These are phyloP conservation scores for Octonoba sinensis DNA, from an alignment of 2,888 invertebrate species.

Conservation along the genomic window DNA sequence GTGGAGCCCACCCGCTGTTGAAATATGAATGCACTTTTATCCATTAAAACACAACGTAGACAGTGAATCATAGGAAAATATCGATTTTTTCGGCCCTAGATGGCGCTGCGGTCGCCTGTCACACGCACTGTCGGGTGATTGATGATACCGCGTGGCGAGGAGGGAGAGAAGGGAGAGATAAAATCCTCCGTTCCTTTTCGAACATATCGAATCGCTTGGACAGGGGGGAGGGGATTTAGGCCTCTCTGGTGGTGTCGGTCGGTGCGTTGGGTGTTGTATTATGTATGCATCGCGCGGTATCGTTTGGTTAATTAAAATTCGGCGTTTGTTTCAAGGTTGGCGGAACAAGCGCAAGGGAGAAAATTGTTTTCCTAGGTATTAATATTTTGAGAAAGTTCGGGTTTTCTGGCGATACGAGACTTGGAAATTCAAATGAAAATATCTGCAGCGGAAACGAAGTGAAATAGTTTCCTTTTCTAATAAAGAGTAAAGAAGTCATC, in stretches of 20 bases:
- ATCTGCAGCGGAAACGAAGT: too few relatives aligned
- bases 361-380: slow-evolving; percentile 33
- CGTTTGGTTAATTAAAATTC: slow-evolving; percentile 56
- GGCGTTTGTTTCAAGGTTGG: slow-evolving; percentile 49
- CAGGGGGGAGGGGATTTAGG: slow-evolving; percentile 4
- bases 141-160: slow-evolving; percentile 22
- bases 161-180: slow-evolving; percentile 47
- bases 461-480: too few relatives aligned
- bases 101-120: slow-evolving; percentile 56
- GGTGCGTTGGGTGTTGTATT: too few relatives aligned
- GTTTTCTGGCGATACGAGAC: too few relatives aligned
- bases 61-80: slow-evolving; percentile 48
- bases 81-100: slow-evolving; percentile 58
- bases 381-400: slow-evolving; percentile 28
- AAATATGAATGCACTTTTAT: slow-evolving; percentile 64
- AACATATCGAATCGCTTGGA: slow-evolving; percentile 21
- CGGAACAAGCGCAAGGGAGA: not conserved
- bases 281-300: too few relatives aligned
- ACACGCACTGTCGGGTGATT: slow-evolving; percentile 64
- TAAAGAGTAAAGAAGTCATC: too few relatives aligned
- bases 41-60: slow-evolving; percentile 30
- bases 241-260: not conserved
- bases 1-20: slow-evolving; percentile 31
- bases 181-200: slow-evolving; percentile 21
- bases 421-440: too few relatives aligned